phyloP scores from a whole-genome alignment of 2,113 vertebrate genomes.

The Brienomyrus brachyistius region DNA sequence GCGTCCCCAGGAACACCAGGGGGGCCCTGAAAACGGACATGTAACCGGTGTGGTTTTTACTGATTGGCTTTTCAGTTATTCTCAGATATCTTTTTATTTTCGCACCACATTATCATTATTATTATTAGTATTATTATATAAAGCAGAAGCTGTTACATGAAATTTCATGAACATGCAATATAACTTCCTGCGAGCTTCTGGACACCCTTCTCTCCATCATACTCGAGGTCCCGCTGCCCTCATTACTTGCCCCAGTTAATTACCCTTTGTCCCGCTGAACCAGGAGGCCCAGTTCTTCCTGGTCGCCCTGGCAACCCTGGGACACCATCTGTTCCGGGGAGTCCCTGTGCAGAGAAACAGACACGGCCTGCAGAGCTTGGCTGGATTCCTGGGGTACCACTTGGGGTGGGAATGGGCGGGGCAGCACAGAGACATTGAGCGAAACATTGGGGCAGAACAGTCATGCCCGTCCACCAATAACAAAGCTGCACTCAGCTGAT shows the following conservation, averaged over 20 bases:
- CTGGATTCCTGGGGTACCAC: neutral
- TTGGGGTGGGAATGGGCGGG: neutral
- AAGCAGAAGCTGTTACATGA: neutral
- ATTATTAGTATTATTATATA: neutral
- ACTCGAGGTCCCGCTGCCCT: neutral
- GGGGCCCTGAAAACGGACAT: constrained; percentile 56
- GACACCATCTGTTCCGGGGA: constrained; percentile 73
- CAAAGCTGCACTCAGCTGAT: neutral
- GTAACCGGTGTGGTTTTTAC: constrained; percentile 14
- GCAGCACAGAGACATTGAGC: neutral
- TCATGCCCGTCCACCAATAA: neutral
- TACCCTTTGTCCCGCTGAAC: constrained; percentile 70
- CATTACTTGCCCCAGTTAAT: constrained; percentile 9
- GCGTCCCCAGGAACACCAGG: constrained; percentile 64
- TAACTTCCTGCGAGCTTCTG: neutral
- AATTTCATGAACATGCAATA: neutral
- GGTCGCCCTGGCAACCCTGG: constrained; percentile 79
- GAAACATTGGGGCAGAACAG: neutral
- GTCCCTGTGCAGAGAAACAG: constrained; percentile 56
- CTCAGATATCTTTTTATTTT: neutral
- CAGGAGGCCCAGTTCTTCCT: constrained; percentile 70
- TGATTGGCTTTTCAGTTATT: neutral
- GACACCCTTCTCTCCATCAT: neutral
- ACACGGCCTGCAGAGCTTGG: neutral
- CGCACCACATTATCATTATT: neutral